phyloP scores from a whole-genome alignment of 1,140 invertebrate genomes.

The Drosophila pseudoananassae region DNA sequence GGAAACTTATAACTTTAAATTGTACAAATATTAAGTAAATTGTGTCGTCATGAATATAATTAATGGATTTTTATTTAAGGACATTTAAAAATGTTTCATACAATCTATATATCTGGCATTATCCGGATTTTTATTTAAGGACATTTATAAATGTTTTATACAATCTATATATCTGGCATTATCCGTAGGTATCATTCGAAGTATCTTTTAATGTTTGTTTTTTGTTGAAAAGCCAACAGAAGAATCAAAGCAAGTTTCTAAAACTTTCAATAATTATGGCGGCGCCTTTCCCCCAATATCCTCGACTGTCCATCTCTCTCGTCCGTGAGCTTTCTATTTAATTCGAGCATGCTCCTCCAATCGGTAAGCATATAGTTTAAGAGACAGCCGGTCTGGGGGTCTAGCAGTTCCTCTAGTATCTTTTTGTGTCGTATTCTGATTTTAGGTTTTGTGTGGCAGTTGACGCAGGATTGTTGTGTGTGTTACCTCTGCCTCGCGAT shows the following conservation, averaged over 20 bases:
- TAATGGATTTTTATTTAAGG: conserved; percentile 52
- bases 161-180: conserved; percentile 49
- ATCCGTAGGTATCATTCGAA: conserved; percentile 30
- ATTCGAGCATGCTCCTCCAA: conserved; percentile 29
- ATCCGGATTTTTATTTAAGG: conserved; percentile 51
- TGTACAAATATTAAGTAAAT: neutral
- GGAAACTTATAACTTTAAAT: too few species aligned
- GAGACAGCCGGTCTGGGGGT: conserved; percentile 29
- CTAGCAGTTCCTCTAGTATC: neutral
- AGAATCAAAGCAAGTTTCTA: conserved; percentile 47
- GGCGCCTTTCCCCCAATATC: neutral
- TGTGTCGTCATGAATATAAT: neutral
- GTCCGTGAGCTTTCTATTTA: conserved; percentile 17
- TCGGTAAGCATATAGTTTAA: conserved; percentile 3
- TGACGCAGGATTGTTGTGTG: conserved; percentile 1
- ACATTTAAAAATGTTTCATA: conserved; percentile 58
- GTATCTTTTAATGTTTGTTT: conserved; percentile 6
- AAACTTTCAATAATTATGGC: conserved; percentile 48
- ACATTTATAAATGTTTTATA: conserved; percentile 62
- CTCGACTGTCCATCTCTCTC: neutral
- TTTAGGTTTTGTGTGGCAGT: conserved; percentile 35
- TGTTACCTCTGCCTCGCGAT: neutral
- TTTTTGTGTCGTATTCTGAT: neutral
- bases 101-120: conserved; percentile 49
- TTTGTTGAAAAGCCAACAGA: conserved; percentile 19